Evolutionary conservation across 2,888 invertebrate genomes (phyloP), one percentile per base, ranked within the genome.

Genomic region (Habroteleia sp.): DNA sequence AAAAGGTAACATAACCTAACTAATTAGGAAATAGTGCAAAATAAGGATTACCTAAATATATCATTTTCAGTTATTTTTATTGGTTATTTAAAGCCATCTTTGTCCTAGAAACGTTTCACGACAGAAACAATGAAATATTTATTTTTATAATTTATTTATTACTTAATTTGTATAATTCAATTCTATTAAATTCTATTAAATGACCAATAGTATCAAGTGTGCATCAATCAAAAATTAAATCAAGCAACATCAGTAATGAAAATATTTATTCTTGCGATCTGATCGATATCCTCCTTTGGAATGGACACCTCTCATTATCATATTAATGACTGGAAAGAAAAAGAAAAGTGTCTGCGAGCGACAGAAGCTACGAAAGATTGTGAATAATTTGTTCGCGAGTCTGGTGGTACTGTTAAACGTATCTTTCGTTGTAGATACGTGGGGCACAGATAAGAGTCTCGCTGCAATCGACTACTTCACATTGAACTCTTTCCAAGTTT

Each of bases 401-500:
- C 33, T 41, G 52, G 35, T 33, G 46, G 50, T 37, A 39, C 29
- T 16, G 33, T 56, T 65, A 37, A 65, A 52, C 58, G 37, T 33
- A 14, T 37, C 42, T 48, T 41, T 58, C 44, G 27, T 17, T 23
- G 50, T 6, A 16, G 56, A 46, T 63, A 52, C 48, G 17, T 13
- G 27, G 23, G 10, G 35, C 17, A 33, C 33, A 52, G 73, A 66
- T 73, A 60, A 65, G 73, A 60, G 52, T 20, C 25, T 37, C 37
- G 20, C 14, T 23, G 52, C 42, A 14, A 50, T 41, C 54, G 54
- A 46, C 46, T 37, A 58, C 39, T 46, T 14, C 23, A 16, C 65
- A 68, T 74, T 72, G 76, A 79, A 76, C 75, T 68, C 69, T 58
- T 52, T 54, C 58, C 60, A 75, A 79, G 58, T 77, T 77, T 63